Evolutionary conservation across 2,113 vertebrate genomes (phyloP), one percentile per base, ranked within the genome.

Genomic region (Hypomesus transpacificus): DNA sequence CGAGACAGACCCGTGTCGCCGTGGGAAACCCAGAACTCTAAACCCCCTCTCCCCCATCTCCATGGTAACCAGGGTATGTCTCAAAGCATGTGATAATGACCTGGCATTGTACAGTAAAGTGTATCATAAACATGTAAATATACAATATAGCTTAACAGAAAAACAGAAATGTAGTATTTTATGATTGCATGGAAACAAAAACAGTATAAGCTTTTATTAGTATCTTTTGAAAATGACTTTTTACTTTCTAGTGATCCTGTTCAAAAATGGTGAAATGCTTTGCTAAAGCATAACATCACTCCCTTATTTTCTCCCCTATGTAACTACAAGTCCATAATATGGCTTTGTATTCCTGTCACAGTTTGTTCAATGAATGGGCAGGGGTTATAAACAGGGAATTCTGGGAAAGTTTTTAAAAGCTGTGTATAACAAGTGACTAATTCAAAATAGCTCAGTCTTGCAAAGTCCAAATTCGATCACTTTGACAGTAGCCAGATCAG

Each of bases 121-220:
- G 93, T 97, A 95, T 94, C 90, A 95, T 94, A 93, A 53, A 83
- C 91, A 75, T 95, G 94, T 97, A 93, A 93, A 94, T 96, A 92
- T 93, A 85, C 91, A 81, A 68, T 81, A 89, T 87, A 90, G 85
- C 75, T 79, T 80, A 86, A 89, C 87, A 85, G 78, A 90, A 91
- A 89, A 94, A 92, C 88, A 92, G 89, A 92, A 92, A 92, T 87
- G 90, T 90, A 93, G 91, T 91, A 92, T 95, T 95, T 94, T 98
- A 93, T 93, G 92, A 94, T 82, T 94, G 95, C 94, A 96, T 95
- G 95, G 87, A 88, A 94, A 94, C 66, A n/a, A 56, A 87, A 86
- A 86, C 88, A 86, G 86, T 84, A 91, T 95, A 93, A 89, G 89
- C 91, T 94, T 90, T 94, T 91, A 86, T 92, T 94, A 92, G 91